Evolutionary conservation across 2,113 vertebrate species (phyloP), one percentile per base, ranked within the genome.

Genomic region (Porphyrio hochstetteri): DNA sequence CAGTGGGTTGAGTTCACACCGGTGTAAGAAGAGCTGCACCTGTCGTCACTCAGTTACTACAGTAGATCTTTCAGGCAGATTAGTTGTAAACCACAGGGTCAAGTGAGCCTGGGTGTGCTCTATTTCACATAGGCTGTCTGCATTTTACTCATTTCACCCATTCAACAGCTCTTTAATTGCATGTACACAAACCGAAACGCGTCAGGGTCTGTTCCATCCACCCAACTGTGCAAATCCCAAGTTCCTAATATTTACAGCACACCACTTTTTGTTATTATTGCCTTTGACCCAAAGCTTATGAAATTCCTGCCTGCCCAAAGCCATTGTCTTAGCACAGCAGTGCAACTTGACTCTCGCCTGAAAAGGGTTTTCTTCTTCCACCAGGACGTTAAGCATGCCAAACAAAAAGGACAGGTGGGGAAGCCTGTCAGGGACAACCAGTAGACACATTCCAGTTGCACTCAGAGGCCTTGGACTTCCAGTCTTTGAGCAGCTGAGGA

Each of bases 41-140:
- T 97, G 94, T 70, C 96, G 94, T 86, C 96, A 95, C 76, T 83
- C 89, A 86, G 86, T 83, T 44, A 88, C 68, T 90, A 17, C 71
- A 48, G 86, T 0, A 75, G 87, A 91, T 93, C 56, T 92, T 94
- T 48, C 74, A 38, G 61, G 69, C 64, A 92, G 85, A 50, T 35
- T 16, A 72, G 64, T 56, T 94, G 88, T 74, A 94, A 97, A 92
- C 79, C 95, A 86, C 81, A 88, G 78, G 29, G 48, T 67, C 74
- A 53, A 57, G 61, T 21, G 16, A 8, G 28, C 8, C 76, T 69
- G 64, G 36, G 60, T 29, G 50, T 53, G 86, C 67, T 75, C 33
- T 16, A 46, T 35, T 81, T 70, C 79, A 82, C 35, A 63, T 24
- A n/a, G 9, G 1, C 82, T 53, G 38, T 64, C 59, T 90, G 72